Conservation (phyloP, 1,140 invertebrate genomes). For the Doryteuthis pealeii region DNA sequence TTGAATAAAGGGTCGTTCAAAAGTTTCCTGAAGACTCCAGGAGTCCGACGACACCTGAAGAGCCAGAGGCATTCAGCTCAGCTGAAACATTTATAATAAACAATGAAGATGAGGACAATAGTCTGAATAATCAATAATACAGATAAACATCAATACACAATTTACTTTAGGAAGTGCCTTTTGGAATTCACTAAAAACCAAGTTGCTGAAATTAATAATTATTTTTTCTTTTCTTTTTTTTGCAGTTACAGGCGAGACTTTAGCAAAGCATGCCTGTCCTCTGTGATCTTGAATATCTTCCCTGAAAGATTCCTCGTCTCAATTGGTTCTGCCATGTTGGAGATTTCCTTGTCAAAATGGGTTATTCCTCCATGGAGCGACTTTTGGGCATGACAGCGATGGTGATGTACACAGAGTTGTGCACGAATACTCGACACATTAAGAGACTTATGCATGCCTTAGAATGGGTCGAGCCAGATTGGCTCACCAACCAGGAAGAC, state of each 20-base stretch:
- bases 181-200: too few relatives aligned
- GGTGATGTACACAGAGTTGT: constrained; percentile 39
- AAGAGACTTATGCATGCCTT: constrained; percentile 49
- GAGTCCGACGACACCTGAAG: too few relatives aligned
- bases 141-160: too few relatives aligned
- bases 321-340: constrained; percentile 60
- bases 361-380: constrained; percentile 36
- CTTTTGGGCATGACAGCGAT: constrained; percentile 36
- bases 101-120: too few relatives aligned
- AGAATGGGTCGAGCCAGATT: constrained; percentile 44
- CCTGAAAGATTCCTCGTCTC: constrained; percentile 58
- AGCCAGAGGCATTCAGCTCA: too few relatives aligned
- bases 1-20: too few relatives aligned
- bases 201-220: too few relatives aligned
- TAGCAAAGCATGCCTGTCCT: constrained; percentile 52
- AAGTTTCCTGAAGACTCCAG: too few relatives aligned
- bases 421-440: constrained; percentile 43
- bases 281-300: constrained; percentile 55
- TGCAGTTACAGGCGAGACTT: constrained; percentile 57
- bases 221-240: constrained; percentile 31
- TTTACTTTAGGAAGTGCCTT: too few relatives aligned
- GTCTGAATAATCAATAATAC: too few relatives aligned
- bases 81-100: too few relatives aligned
- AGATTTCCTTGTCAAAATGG: constrained; percentile 31
- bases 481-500: constrained; percentile 34